These are phyloP conservation scores for Vespertilio murinus DNA, from an alignment of 2,797 vertebrate genomes.

Conservation along the genomic window DNA sequence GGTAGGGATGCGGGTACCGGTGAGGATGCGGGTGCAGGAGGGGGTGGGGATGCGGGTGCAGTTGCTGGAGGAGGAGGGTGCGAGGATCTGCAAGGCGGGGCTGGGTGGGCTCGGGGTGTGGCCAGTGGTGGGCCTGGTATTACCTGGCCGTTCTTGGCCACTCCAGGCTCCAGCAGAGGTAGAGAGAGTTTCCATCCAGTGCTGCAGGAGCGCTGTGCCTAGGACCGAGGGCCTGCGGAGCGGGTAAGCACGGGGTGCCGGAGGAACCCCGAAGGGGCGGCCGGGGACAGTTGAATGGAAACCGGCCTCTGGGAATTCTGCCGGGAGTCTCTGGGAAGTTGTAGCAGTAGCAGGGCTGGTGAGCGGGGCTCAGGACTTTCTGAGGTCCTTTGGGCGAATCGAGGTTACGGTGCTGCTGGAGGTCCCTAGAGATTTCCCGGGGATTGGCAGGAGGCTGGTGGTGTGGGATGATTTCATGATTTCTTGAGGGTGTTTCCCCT, in stretches of 20 bases:
- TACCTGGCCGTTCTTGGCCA: constrained; percentile 17
- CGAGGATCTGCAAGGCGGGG: background rate
- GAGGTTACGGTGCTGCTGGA: background rate
- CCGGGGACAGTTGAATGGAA: background rate
- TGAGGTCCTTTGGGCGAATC: background rate
- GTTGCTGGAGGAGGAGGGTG: background rate
- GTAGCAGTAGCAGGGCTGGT: background rate
- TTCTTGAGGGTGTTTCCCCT: background rate
- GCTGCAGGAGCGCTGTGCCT: background rate
- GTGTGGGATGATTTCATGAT: background rate
- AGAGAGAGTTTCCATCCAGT: background rate
- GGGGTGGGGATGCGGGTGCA: background rate
- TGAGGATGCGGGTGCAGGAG: background rate
- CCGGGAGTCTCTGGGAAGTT: background rate
- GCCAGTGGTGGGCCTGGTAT: background rate
- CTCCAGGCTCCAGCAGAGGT: constrained; percentile 1
- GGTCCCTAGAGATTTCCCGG: background rate
- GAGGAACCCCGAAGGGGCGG: background rate
- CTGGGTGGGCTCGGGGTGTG: background rate
- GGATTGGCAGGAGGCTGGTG: no score
- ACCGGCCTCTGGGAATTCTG: background rate
- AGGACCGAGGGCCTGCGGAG: background rate
- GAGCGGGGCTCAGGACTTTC: background rate
- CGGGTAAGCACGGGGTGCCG: background rate
- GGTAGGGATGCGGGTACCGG: background rate